phyloP scores from a whole-genome alignment of 2,797 vertebrate genomes.

The Cheirogaleus major region DNA sequence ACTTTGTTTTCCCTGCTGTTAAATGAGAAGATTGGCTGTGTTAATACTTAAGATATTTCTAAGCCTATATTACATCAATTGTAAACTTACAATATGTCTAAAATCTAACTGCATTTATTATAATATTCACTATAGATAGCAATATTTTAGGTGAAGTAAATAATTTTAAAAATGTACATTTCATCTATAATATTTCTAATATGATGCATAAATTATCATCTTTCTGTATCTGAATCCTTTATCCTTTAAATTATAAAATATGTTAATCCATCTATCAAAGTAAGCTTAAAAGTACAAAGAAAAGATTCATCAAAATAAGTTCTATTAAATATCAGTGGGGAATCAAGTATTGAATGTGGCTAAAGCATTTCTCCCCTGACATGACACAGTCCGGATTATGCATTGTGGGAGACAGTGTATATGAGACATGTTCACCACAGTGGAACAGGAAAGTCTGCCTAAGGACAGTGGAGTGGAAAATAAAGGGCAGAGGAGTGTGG shows the following conservation, averaged over 20 bases:
- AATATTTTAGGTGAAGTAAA: background rate
- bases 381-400: background rate
- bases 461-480: constrained; percentile 60
- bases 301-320: background rate
- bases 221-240: background rate
- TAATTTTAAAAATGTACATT: background rate
- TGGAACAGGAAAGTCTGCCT: constrained; percentile 48
- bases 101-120: background rate
- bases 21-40: background rate
- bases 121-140: background rate
- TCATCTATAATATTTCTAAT: background rate
- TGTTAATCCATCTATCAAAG: background rate
- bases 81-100: background rate
- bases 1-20: background rate
- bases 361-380: constrained; percentile 1
- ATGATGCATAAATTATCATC: background rate
- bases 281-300: background rate
- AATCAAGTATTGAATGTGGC: constrained; percentile 26
- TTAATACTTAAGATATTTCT: background rate
- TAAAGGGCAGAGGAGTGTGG: constrained; percentile 1
- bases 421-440: constrained; percentile 5
- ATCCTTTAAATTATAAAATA: background rate
- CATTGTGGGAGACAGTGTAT: constrained; percentile 5
- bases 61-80: background rate
- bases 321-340: background rate